Percentiles rank a stretch among this genome's conserved stretches.
phyloP scores from a whole-genome alignment of 1,140 invertebrate species.

The Armadillidium nasatum region DNA sequence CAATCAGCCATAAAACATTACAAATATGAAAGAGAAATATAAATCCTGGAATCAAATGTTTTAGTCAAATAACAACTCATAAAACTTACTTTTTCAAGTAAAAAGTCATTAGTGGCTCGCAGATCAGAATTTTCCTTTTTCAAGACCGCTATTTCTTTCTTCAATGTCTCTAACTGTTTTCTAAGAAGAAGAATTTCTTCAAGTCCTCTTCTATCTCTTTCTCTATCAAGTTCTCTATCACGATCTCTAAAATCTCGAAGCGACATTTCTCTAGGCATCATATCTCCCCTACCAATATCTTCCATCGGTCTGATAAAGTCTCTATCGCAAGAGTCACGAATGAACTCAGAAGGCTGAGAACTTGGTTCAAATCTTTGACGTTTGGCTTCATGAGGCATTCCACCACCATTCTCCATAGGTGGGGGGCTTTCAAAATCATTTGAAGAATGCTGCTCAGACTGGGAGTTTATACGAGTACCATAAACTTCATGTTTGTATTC shows the following conservation, averaged over 20 bases:
- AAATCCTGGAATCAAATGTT: too few species aligned
- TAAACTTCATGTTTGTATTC: slow-evolving; percentile 46
- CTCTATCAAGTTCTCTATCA: slow-evolving; percentile 32
- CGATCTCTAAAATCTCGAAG: slow-evolving; percentile 36
- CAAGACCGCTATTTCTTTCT: slow-evolving; percentile 38
- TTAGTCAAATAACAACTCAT: background rate
- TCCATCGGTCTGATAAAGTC: slow-evolving; percentile 29
- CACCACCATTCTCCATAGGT: background rate
- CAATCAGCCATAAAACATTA: too few species aligned
- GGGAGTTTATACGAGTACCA: slow-evolving; percentile 17
- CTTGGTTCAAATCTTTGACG: slow-evolving; percentile 31
- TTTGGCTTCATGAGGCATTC: slow-evolving; percentile 29
- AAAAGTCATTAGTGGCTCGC: slow-evolving; percentile 43
- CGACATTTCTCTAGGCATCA: slow-evolving; percentile 26
- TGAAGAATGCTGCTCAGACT: background rate
- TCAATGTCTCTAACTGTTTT: slow-evolving; percentile 40
- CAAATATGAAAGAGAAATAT: too few species aligned
- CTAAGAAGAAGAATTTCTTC: slow-evolving; percentile 37
- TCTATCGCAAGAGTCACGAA: slow-evolving; percentile 20
- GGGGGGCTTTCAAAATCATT: background rate
- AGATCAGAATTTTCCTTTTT: slow-evolving; percentile 43
- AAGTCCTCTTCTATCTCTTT: slow-evolving; percentile 36
- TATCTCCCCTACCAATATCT: slow-evolving; percentile 27
- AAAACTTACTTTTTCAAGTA: slow-evolving; percentile 39
- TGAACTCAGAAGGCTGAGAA: slow-evolving; percentile 17